phyloP scores from a whole-genome alignment of 2,797 vertebrate genomes.

The Cryptoprocta ferox region DNA sequence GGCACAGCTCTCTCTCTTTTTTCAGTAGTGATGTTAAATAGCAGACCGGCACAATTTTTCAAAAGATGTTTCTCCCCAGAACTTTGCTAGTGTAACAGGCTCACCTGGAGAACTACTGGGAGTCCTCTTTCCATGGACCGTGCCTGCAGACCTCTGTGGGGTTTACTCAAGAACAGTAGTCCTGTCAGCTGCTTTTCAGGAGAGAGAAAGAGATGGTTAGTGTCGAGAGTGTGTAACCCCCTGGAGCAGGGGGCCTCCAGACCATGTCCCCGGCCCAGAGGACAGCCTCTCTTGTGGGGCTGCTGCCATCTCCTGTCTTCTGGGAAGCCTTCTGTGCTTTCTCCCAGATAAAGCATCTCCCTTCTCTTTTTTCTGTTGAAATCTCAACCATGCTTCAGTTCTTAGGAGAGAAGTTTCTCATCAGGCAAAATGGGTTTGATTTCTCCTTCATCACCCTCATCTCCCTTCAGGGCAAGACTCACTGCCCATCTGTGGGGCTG shows the following conservation, averaged over 20 bases:
- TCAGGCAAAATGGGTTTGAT: background rate
- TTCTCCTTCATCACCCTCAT: background rate
- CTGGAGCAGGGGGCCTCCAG: background rate
- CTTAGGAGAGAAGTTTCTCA: background rate
- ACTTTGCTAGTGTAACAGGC: background rate
- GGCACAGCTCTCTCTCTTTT: background rate
- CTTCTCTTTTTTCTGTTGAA: background rate
- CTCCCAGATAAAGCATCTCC: background rate
- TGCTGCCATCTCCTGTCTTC: background rate
- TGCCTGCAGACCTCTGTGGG: background rate
- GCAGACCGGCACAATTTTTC: background rate
- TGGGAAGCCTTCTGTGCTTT: background rate
- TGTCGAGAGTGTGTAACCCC: background rate
- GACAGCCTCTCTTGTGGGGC: rapidly evolving
- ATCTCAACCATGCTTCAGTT: background rate
- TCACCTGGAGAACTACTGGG: background rate
- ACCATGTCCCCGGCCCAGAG: background rate
- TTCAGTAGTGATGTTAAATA: background rate
- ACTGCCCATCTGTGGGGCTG: rapidly evolving
- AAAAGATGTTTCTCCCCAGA: background rate
- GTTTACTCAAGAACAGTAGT: background rate
- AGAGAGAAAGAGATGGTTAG: background rate
- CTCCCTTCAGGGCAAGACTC: background rate
- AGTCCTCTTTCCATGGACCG: background rate
- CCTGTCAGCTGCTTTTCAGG: background rate